Evolutionary conservation across 30 jellyfish, hydroid and myxozoan species (phyloP), one percentile per base, ranked within the genome.

Genomic region (Aurelia aurita): DNA sequence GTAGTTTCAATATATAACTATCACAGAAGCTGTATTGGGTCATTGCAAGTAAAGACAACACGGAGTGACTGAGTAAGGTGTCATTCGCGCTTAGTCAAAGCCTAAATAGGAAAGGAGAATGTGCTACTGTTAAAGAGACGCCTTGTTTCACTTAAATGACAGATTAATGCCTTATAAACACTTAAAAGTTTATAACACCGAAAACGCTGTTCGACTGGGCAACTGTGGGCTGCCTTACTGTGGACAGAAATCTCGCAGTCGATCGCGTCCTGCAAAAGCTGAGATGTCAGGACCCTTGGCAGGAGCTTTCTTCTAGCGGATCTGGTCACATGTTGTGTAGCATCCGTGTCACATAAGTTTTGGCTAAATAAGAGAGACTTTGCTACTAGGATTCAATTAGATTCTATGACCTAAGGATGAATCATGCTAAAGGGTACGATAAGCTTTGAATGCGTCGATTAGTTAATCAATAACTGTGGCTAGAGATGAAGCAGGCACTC

Each of bases 271-370:
- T 46, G 47, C 45, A 28, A 39, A 54, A 34, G 79, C 88, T 27
- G 88, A 28, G 79, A 77, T 60, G 88, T 77, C 79, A 77, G 55
- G 88, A 60, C 88, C 88, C 71, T 20, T 26, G 22, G 79, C 39
- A 25, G 79, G 79, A 34, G 58, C 57, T 67, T 60, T 77, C 66
- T 51, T 77, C 79, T 61, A 23, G 65, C n/a, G 79, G 79, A 43
- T 77, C 25, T 34, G 3, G 75, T 28, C 18, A 11, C 86, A 74
- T 55, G 72, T 59, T 0, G 86, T 9, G 86, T 22, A 27, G 49
- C 69, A 77, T 77, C 88, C 79, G 88, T 77, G 88, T 77, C 88
- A 77, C 71, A 39, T 26, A 59, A 43, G 23, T 39, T 49, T 51
- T 15, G 27, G 66, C 70, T 49, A 25, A 32, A 39, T 47, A 21